Percentiles rank a stretch among this genome's conserved stretches.
Evolutionary conservation across 2,888 invertebrate genomes (phyloP).

Genomic region (Diarsia rubi): DNA sequence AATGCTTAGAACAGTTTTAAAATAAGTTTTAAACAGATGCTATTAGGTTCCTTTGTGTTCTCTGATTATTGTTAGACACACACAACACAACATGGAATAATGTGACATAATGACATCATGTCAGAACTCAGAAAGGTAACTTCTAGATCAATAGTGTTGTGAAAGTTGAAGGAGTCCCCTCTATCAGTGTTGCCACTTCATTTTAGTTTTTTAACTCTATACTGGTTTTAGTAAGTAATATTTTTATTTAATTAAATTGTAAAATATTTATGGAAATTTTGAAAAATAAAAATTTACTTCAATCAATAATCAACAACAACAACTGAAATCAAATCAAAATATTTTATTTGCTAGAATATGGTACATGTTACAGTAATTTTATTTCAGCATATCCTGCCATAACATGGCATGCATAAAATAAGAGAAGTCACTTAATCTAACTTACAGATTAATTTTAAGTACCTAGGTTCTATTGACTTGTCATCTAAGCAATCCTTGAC

Average conservation of each 20-base stretch:
- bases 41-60: background rate
- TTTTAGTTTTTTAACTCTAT: background rate
- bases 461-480: no score
- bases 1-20: conserved; percentile 10
- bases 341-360: no score
- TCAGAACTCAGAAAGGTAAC: conserved; percentile 8
- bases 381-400: no score
- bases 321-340: no score
- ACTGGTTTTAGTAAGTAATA: background rate
- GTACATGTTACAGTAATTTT: no score
- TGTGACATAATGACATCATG: no score
- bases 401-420: no score
- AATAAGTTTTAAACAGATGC: background rate
- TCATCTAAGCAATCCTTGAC: no score
- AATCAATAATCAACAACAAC: background rate
- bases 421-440: no score
- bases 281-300: background rate
- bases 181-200: conserved; percentile 31
- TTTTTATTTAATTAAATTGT: background rate
- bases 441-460: no score
- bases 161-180: conserved; percentile 46
- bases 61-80: background rate
- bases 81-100: background rate
- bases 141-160: conserved; percentile 30
- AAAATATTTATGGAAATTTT: background rate